Evolutionary conservation across 1,140 invertebrate genomes (phyloP).

Genomic region (Macrosteles quadrilineatus): DNA sequence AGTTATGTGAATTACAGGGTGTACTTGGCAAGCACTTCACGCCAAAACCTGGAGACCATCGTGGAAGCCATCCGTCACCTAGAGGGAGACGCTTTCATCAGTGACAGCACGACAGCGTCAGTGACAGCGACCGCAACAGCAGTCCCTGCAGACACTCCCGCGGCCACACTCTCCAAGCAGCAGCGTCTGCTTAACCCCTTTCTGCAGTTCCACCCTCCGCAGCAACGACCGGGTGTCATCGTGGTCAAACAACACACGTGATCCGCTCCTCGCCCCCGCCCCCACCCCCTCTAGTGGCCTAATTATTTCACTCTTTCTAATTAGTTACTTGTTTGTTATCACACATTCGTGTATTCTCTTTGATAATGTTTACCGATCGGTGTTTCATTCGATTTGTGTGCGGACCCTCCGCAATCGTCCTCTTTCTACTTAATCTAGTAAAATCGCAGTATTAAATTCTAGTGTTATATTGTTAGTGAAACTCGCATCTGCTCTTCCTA

Average conservation of each 20-base stretch:
- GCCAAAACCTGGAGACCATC: slow-evolving; percentile 95
- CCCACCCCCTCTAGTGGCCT: slow-evolving; percentile 11
- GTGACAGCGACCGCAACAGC: neutral
- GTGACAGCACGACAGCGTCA: slow-evolving; percentile 27
- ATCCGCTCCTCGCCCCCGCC: slow-evolving; percentile 41
- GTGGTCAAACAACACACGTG: slow-evolving; percentile 80
- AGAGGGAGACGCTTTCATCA: slow-evolving; percentile 65
- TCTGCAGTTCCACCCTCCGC: slow-evolving; percentile 60
- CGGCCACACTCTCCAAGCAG: slow-evolving; percentile 69
- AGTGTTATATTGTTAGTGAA: slow-evolving; percentile 12
- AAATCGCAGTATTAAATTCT: slow-evolving; percentile 14
- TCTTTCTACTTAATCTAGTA: slow-evolving; percentile 23
- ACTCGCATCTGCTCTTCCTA: slow-evolving; percentile 9
- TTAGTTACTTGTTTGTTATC: neutral
- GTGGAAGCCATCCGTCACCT: slow-evolving; percentile 96
- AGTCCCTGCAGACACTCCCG: slow-evolving; percentile 63
- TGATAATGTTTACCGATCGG: too few relatives aligned
- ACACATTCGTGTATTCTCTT: neutral
- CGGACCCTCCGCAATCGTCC: neutral
- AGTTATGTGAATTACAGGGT: too few relatives aligned
- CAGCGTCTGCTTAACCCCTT: slow-evolving; percentile 56
- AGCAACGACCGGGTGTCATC: slow-evolving; percentile 81
- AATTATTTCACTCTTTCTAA: neutral
- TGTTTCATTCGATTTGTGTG: neutral
- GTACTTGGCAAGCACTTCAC: slow-evolving; percentile 76